Evolutionary conservation across 2,888 invertebrate species (phyloP).

Genomic region (Leptinotarsa haldemani): DNA sequence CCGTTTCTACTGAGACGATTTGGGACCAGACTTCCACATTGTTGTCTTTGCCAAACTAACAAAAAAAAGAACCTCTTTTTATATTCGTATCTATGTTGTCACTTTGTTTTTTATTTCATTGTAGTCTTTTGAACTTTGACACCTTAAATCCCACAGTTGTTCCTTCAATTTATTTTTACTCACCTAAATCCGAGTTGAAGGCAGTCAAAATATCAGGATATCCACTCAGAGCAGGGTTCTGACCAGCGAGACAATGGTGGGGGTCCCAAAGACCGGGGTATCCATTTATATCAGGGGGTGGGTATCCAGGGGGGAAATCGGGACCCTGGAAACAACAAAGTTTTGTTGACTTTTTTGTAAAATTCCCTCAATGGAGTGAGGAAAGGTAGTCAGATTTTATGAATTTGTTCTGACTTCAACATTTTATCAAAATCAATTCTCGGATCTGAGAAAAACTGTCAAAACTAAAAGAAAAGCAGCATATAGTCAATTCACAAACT

Average conservation of each 20-base stretch:
- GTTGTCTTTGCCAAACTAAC: constrained; percentile 70
- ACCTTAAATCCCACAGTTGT: too few species aligned
- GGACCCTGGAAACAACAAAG: constrained; percentile 50
- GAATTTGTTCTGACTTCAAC: too few species aligned
- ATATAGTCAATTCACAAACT: too few species aligned
- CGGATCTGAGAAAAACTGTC: too few species aligned
- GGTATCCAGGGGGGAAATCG: constrained; percentile 60
- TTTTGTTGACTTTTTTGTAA: background rate
- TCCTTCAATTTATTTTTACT: constrained; percentile 38
- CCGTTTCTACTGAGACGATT: constrained; percentile 58
- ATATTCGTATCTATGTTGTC: too few species aligned
- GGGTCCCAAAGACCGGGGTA: constrained; percentile 75
- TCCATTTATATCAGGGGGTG: constrained; percentile 57
- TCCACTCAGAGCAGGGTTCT: constrained; percentile 71
- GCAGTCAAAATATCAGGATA: constrained; percentile 78
- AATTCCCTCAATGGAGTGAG: too few species aligned
- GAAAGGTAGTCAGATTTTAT: too few species aligned
- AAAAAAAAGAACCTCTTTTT: background rate
- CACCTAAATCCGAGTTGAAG: constrained; percentile 76
- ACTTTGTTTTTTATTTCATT: too few species aligned
- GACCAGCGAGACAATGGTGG: constrained; percentile 68
- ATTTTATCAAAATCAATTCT: too few species aligned
- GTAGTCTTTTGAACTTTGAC: too few species aligned
- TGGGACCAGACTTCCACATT: constrained; percentile 67
- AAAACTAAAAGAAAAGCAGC: too few species aligned